phyloP scores from a whole-genome alignment of 2,797 vertebrate species.

The Sebastes itinus region DNA sequence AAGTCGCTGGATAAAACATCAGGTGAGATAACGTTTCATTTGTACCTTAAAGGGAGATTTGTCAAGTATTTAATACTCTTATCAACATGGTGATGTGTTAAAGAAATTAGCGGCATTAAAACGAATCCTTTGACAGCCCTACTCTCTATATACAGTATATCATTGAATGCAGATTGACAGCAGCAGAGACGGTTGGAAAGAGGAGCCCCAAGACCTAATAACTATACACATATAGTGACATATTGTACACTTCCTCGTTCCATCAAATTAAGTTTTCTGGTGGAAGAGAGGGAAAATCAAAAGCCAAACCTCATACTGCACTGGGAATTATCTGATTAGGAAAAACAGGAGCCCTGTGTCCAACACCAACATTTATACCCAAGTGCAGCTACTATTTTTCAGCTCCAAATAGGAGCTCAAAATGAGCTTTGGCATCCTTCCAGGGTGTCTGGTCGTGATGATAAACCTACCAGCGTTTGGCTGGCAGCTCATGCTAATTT shows the following conservation, averaged over 20 bases:
- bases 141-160: not conserved
- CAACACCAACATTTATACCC: slow-evolving; percentile 14
- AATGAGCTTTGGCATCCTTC: not conserved
- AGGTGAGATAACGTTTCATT: no score
- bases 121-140: not conserved
- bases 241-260: not conserved
- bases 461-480: slow-evolving; percentile 22
- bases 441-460: slow-evolving; percentile 21
- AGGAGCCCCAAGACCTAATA: not conserved
- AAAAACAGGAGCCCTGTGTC: slow-evolving; percentile 5
- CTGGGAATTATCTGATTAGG: not conserved
- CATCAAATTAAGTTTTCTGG: not conserved
- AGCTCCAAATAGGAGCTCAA: slow-evolving; percentile 7
- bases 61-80: no score
- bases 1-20: no score
- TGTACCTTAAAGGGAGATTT: no score
- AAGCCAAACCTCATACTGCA: not conserved
- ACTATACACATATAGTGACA: not conserved
- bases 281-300: not conserved
- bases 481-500: slow-evolving; percentile 9
- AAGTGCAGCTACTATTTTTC: not conserved
- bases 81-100: no score
- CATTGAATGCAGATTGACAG: slow-evolving; percentile 27
- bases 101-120: no score
- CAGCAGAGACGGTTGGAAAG: slow-evolving; percentile 9